Evolutionary conservation across 2,797 vertebrate genomes (phyloP), one percentile per base, ranked within the genome.

Genomic region (Bovichtus variegatus): DNA sequence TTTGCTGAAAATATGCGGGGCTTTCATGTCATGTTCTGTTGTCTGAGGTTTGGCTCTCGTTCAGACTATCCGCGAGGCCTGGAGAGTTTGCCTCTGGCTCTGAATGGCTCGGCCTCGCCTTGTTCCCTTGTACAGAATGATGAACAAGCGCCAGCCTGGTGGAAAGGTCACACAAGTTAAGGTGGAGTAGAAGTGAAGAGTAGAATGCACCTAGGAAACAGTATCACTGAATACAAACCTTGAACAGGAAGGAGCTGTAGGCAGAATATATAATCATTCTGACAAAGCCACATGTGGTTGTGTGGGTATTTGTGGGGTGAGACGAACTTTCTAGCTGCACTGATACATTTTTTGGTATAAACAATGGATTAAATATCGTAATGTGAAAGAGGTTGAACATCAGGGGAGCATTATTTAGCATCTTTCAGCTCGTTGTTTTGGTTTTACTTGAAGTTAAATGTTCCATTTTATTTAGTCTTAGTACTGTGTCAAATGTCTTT

Each of bases 1-100:
- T 92, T 92, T 89, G 81, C 82, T 77, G 68, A 84, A 90, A 92
- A 91, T 87, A 91, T 85, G 82, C 81, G 53, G 72, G 31, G 82
- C 81, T 91, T 91, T 91, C 90, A 84, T 86, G 89, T 88, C 78
- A 71, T 87, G 78, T 82, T 89, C 74, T 78, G 89, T 90, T 91
- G 90, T 92, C 81, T 89, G 79, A 82, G 84, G 83, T 88, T 90
- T 92, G 91, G 89, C 83, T 89, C 78, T 63, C 23, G 76, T 80
- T 91, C 83, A 85, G 73, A 65, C 79, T 77, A 71, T 79, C 83
- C 46, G 51, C 80, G 84, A 80, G 76, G 89, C 83, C 89, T 47
- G 49, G 79, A 84, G 83, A 86, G 73, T 73, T 82, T 36, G 87
- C 90, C 87, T 59, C 55, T 1, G 87, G 89, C 84, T 82, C 81